phyloP scores from a whole-genome alignment of 2,113 vertebrate genomes.

The Upupa epops region DNA sequence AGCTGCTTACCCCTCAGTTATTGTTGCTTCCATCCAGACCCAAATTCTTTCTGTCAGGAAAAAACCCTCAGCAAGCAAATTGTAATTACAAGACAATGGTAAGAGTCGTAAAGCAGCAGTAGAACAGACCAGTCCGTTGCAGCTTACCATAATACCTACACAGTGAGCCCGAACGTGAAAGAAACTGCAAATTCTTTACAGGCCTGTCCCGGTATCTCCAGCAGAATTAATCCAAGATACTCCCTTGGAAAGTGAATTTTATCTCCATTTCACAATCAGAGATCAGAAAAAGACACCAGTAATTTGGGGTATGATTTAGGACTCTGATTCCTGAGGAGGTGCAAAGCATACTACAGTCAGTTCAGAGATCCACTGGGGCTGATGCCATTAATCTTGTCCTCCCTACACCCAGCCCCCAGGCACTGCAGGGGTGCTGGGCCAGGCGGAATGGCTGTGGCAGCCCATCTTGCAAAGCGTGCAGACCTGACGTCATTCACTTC shows the following conservation, averaged over 20 bases:
- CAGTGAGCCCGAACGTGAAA: background rate
- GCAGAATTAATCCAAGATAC: background rate
- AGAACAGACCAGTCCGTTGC: background rate
- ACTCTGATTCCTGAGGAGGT: background rate
- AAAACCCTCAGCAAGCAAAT: slow-evolving; percentile 41
- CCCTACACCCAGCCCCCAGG: fast-evolving
- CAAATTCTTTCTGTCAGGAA: slow-evolving; percentile 34
- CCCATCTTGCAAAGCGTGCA: fast-evolving
- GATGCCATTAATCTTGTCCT: background rate
- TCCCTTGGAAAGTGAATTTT: background rate
- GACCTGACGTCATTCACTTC: background rate
- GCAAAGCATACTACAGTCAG: fast-evolving
- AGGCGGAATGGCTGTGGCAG: fast-evolving
- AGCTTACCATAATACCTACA: background rate
- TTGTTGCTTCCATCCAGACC: slow-evolving; percentile 31
- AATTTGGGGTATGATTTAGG: background rate
- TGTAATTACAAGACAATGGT: slow-evolving; percentile 19
- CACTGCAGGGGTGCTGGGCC: background rate
- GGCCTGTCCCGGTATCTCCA: background rate
- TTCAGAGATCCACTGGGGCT: background rate
- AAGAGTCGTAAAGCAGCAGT: slow-evolving; percentile 25
- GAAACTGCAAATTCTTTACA: background rate
- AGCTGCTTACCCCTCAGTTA: slow-evolving; percentile 19
- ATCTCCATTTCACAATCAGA: background rate
- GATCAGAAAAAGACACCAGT: background rate